Evolutionary conservation across 2,113 vertebrate genomes (phyloP).

Genomic region (Nibea coibor): DNA sequence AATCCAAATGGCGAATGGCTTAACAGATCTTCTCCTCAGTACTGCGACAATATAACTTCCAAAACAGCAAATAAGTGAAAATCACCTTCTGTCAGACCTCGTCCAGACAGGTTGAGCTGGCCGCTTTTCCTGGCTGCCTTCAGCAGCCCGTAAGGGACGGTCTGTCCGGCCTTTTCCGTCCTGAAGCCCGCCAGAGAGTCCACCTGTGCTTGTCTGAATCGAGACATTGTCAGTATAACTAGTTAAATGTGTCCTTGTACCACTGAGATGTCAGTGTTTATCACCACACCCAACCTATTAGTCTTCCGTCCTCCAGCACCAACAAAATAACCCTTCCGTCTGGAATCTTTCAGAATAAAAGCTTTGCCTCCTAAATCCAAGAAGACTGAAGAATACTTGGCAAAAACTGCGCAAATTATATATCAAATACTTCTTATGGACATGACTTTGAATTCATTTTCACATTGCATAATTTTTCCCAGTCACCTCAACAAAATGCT

Average conservation of each 20-base stretch:
- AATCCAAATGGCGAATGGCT: no score
- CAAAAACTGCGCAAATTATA: no score
- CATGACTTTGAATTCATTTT: no score
- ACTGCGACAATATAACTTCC: no score
- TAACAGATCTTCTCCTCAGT: no score
- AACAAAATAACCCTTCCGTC: background rate
- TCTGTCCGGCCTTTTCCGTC: conserved; percentile 43
- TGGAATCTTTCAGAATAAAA: conserved; percentile 19
- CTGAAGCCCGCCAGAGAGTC: conserved; percentile 84
- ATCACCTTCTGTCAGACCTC: conserved; percentile 88
- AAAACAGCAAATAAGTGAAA: no score
- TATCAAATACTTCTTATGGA: no score
- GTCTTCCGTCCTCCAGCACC: background rate
- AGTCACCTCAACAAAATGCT: no score
- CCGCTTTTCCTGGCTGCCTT: conserved; percentile 91
- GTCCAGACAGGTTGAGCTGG: conserved; percentile 89
- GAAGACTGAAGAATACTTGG: background rate
- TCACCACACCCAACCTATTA: background rate
- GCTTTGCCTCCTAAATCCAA: background rate
- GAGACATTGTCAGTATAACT: conserved; percentile 73
- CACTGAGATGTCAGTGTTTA: background rate
- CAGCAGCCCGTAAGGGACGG: conserved; percentile 86
- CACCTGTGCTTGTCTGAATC: conserved; percentile 65
- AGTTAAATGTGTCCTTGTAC: background rate
- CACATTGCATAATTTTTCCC: no score